phyloP scores from a whole-genome alignment of 2,797 vertebrate species.

The Micropoecilia bifurca region DNA sequence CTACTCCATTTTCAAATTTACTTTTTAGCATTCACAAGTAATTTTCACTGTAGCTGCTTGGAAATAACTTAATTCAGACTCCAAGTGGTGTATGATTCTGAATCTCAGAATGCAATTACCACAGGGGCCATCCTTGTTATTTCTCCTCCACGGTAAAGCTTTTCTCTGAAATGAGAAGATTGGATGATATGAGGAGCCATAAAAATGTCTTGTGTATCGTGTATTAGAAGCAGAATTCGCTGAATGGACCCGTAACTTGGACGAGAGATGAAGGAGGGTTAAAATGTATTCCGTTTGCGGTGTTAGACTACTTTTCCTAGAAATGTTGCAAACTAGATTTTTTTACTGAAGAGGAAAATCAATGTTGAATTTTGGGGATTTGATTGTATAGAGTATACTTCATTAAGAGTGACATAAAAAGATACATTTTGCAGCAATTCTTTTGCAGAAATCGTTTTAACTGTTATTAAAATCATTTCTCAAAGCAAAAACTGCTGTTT shows the following conservation, averaged over 20 bases:
- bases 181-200: slow-evolving; percentile 56
- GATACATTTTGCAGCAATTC: neutral
- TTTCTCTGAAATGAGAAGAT: slow-evolving; percentile 70
- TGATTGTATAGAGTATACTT: slow-evolving; percentile 5
- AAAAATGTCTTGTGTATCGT: slow-evolving; percentile 15
- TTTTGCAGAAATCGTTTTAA: neutral
- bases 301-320: slow-evolving; percentile 23
- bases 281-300: slow-evolving; percentile 1
- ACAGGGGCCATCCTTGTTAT: slow-evolving; percentile 68
- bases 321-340: slow-evolving; percentile 27
- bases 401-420: neutral
- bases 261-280: neutral
- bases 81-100: slow-evolving; percentile 54
- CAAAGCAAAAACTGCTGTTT: neutral
- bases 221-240: slow-evolving; percentile 40
- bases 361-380: slow-evolving; percentile 28
- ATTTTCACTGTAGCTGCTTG: slow-evolving; percentile 46
- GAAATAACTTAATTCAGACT: slow-evolving; percentile 66
- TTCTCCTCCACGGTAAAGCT: slow-evolving; percentile 55
- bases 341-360: slow-evolving; percentile 40
- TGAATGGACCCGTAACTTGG: slow-evolving; percentile 37
- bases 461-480: neutral
- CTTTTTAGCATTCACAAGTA: slow-evolving; percentile 69
- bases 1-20: slow-evolving; percentile 32
- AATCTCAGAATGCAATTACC: slow-evolving; percentile 76